Evolutionary conservation across 2,113 vertebrate genomes (phyloP), one percentile per base, ranked within the genome.

Genomic region (Haemorhous mexicanus): DNA sequence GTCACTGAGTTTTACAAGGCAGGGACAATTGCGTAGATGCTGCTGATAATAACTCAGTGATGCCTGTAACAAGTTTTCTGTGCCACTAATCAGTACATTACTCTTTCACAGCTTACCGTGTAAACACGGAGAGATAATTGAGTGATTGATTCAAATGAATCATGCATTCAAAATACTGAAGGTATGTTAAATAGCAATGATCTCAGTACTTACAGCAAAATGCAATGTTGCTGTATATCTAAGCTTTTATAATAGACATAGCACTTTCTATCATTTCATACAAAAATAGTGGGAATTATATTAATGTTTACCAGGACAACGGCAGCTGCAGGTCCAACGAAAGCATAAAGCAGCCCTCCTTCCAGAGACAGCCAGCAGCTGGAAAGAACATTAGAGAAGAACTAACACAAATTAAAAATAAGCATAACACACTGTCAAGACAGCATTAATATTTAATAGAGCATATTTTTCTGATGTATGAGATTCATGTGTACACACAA

Each of bases 301-400:
- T 93, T 56, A 62, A 90, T 80, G 95, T 98, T 97, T 99, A 99
- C 99, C 99, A 99, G 97, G 96, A 99, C 99, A 97, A 99, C 99
- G 93, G 99, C 99, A 46, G 99, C 99, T 86, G 99, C 99, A 89
- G 99, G 99, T 98, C 99, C 99, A 83, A 99, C 99, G 82, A 99
- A 99, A 89, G 99, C 99, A 64, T 99, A 99, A 69, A 99, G 98
- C 10, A 99, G 98, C 49, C 99, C 99, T 87, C 99, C 99, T 98
- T 99, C 99, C 73, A 99, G 98, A 98, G 99, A 99, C 43, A 99
- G 98, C 99, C 99, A 99, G 97, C 99, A 99, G 96, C 99, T 99
- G 98, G 85, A 98, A 98, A 96, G 84, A 96, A 97, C 78, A 97
- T 96, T 85, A 98, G 95, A 98, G 50, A 97, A 97, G 87, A 98